Evolutionary conservation across 2,797 vertebrate species (phyloP).

Genomic region (Cossypha niveicapilla): DNA sequence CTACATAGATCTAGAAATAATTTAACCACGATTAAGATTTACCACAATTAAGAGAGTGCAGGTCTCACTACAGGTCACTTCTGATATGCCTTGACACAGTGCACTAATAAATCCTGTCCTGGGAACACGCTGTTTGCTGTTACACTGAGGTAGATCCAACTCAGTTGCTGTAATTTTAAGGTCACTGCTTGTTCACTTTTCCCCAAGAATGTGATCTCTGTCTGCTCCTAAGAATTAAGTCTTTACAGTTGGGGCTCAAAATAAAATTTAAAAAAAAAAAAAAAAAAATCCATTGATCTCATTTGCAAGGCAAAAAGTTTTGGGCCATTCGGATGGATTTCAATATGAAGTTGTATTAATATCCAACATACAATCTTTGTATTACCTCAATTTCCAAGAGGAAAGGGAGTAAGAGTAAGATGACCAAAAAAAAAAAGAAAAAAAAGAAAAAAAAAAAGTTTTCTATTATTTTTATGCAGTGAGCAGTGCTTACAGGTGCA

Average conservation of each 20-base stretch:
- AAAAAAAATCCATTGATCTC: not conserved
- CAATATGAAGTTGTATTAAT: not conserved
- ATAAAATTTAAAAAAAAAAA: not conserved
- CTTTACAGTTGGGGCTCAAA: not conserved
- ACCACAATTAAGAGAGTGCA: not conserved
- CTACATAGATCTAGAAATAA: conserved; percentile 15
- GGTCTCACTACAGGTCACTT: not conserved
- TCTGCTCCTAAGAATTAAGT: not conserved
- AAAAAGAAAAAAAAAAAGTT: fast-evolving
- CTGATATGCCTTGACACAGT: not conserved
- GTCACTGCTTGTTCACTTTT: fast-evolving
- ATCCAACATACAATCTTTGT: not conserved
- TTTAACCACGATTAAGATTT: not conserved
- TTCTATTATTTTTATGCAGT: not conserved
- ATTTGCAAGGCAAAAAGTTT: not conserved
- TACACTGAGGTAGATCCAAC: not conserved
- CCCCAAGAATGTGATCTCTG: not conserved
- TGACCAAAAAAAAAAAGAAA: not conserved
- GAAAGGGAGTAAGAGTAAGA: not conserved
- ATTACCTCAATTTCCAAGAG: too few species aligned
- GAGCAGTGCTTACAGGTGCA: not conserved
- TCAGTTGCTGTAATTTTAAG: not conserved
- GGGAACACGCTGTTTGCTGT: fast-evolving
- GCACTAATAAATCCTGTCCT: not conserved
- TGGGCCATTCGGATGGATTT: not conserved